Conservation (phyloP, 1,140 invertebrate genomes). For the Contarinia nasturtii region DNA sequence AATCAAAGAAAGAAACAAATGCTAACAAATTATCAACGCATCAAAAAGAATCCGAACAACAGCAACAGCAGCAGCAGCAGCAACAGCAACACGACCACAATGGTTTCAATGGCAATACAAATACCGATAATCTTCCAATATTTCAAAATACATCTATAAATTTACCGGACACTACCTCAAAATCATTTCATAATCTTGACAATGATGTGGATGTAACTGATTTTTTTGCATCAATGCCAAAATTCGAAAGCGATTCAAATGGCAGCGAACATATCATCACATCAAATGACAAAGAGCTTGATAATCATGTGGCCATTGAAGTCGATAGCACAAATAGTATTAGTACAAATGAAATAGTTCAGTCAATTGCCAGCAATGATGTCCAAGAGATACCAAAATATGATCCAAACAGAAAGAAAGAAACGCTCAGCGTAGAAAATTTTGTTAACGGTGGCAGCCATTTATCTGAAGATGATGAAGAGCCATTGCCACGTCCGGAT, state of each 20-base stretch:
- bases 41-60: neutral
- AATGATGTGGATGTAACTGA: no score
- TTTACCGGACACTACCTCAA: constrained; percentile 9
- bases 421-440: no score
- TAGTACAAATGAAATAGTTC: constrained; percentile 15
- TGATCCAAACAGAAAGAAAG: constrained; percentile 9
- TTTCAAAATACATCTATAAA: constrained; percentile 10
- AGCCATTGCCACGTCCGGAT: constrained; percentile 32
- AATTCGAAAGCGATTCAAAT: no score
- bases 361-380: neutral
- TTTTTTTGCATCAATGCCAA: no score
- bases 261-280: no score
- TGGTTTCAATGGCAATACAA: neutral
- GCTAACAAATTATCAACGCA: neutral
- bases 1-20: neutral
- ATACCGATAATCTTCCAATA: no score
- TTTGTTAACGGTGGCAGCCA: neutral
- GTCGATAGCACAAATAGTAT: constrained; percentile 7
- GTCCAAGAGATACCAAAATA: constrained; percentile 5
- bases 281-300: no score
- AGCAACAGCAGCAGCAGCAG: neutral
- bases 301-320: no score
- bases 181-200: constrained; percentile 8
- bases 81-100: constrained; percentile 3
- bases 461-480: constrained; percentile 15